Base-by-base conservation (phyloP, 2,888 invertebrate species). In the Macropis europaea region DNA sequence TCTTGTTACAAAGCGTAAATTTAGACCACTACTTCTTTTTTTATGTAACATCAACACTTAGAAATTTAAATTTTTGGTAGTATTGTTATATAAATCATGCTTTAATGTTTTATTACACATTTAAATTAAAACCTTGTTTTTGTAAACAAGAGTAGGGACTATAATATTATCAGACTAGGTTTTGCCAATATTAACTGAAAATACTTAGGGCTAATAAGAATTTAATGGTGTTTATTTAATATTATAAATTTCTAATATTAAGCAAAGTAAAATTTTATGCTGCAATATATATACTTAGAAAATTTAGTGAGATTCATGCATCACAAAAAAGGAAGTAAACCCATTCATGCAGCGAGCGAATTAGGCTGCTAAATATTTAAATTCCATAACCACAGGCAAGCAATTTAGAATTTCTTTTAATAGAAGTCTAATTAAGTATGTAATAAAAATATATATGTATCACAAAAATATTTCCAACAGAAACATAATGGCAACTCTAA, bases 281-380 rank as follows among this genome's bases (percentile, higher is more conserved):
- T 42, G 32, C 6, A 15, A 24, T 56, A 42, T 47, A 53, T 2
- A 52, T 30, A 19, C 45, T 56, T 36, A 32, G 24, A 15, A 40
- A 38, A 19, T 13, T 34, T 34, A 54, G 15, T 45, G 28, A 30
- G 24, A 13, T 54, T 47, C 53, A 60, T 67, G 61, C 68, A 50
- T 32, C 48, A 36, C 17, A 50, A 36, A 47, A 67, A 9, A 54
- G 61, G 36, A 61, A n/a, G n/a, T 50, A 40, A 69, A 59, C 56
- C 63, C 73, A 77, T 69, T 61, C 82, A 68, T 82, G 82, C 82
- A 84, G 61, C 66, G 85, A 86, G 84, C 86, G 82, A 85, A 87
- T 84, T 80, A 86, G 84, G 84, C 87, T 87, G 86, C 79, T 81
- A 76, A 77, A 76, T 79, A 76, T 82, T 62, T 64, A 76, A 70